Evolutionary conservation across 2,113 vertebrate species (phyloP), one percentile per base, ranked within the genome.

Genomic region (Petromus typicus): DNA sequence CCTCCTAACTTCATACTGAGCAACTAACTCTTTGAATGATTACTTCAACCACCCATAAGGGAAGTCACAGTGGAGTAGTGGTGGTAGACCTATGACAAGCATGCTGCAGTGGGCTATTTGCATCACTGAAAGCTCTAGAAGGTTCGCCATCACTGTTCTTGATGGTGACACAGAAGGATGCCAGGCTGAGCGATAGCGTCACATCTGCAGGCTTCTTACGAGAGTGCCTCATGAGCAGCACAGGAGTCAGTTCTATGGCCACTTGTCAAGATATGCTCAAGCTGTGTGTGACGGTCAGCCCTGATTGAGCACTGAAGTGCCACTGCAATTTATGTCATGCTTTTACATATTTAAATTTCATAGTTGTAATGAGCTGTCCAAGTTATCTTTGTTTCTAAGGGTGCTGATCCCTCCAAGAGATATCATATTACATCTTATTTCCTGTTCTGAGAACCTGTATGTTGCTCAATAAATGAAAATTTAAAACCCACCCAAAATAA

Each of bases 281-380:
- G 98, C 98, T 97, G 98, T 92, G 97, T 98, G 98, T 95, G 97
- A 97, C 98, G 96, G 97, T 96, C 97, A 97, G 94, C 64, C 96
- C 86, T 78, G 97, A 97, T 91, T 97, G 96, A 97, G 95, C 96
- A 97, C 96, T 92, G 94, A 98, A 94, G 87, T 98, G 97, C 96
- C 95, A 96, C 97, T 93, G 96, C 98, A 98, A 96, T 97, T 98
- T 96, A 57, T 45, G 97, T 97, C 90, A 97, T 96, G 98, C 97
- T 98, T 96, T 98, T 98, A 96, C 98, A 98, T n/a, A 75, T 90
- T 90, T 95, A 96, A 95, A 95, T 93, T 85, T 92, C 23, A 86
- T 2, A 91, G 61, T 25, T 88, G 5, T 82, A 94, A 89, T 0
- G 69, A 93, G 94, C 82, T 89, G 89, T 76, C 59, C 79, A 73